Base-by-base conservation (phyloP, 2,113 vertebrate species). In the Circaetus cinerascens region DNA sequence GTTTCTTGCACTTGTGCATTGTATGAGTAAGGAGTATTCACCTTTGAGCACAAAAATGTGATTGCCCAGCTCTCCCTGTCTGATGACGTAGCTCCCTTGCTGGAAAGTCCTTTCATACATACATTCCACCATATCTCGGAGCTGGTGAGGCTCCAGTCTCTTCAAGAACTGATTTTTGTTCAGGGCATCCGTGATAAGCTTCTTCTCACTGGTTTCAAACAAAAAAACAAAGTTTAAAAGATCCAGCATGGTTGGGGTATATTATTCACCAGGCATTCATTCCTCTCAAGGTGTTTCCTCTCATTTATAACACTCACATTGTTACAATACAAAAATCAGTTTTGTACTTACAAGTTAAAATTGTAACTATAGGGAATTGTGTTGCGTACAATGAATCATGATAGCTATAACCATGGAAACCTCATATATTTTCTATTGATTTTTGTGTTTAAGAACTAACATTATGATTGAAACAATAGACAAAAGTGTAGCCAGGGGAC, bases 21-120 rank as follows among this genome's bases (percentile, higher is more conserved):
- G 15, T 50, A 63, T 3, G 2, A 41, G 17, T 11, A 56, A 91
- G 59, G 13, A 57, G 23, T 62, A 97, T 55, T 85, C 94, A 99
- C 99, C 99, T 98, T 99, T 99, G 95, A 99, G 98, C 41, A 99
- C 98, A 88, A 99, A 99, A 85, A 99, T 98, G 85, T 99, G 99
- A 89, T 98, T 99, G 29, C 99, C 99, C 0, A 98, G 98, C 81
- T 99, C 99, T 26, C 99, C 99, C 96, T 99, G 99, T 83, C 98
- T 98, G 97, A 99, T 98, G 67, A 99, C 97, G 26, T 98, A 99
- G 64, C 99, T 99, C 16, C 98, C 99, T 88, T 99, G 98, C 95
- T 98, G 98, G 94, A 99, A 99, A 16, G 97, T 99, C 90, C 99
- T 98, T 89, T 99, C 99, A 5, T 99, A 99, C 99, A 99, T 99